These are phyloP conservation scores for Hypercompe scribonia DNA, from an alignment of 2,888 invertebrate species.

Conservation along the genomic window DNA sequence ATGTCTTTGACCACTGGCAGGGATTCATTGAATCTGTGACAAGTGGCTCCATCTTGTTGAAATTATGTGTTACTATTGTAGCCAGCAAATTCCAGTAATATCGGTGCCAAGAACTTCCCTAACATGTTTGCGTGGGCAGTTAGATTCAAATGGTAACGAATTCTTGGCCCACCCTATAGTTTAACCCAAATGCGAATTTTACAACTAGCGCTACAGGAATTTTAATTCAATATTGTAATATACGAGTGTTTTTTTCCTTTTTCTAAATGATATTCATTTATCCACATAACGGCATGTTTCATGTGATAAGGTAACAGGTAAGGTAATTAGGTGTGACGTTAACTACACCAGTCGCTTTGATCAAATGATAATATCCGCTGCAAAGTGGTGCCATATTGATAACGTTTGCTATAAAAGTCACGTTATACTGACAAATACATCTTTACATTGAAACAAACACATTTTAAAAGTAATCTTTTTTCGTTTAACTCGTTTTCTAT, in stretches of 20 bases:
- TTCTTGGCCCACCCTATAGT: no score
- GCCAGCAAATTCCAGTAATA: no score
- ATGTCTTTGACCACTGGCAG: no score
- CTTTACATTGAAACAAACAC: neutral
- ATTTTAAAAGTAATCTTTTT: neutral
- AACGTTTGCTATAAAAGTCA: neutral
- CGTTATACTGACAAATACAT: neutral
- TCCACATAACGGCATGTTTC: neutral
- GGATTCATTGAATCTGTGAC: no score
- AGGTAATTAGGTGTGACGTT: neutral
- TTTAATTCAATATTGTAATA: neutral
- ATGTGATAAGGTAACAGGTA: neutral
- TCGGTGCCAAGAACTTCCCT: no score
- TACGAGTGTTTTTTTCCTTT: neutral
- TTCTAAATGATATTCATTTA: neutral
- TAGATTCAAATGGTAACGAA: no score
- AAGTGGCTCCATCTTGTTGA: no score
- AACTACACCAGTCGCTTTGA: slow-evolving; percentile 1
- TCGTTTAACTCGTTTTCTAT: neutral
- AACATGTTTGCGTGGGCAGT: no score
- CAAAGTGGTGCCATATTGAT: neutral
- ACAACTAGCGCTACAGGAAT: neutral
- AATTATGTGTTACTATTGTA: no score
- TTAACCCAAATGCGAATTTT: neutral
- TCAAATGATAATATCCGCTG: neutral